Conservation (phyloP, 2,888 invertebrate species). For the Patella caerulea region DNA sequence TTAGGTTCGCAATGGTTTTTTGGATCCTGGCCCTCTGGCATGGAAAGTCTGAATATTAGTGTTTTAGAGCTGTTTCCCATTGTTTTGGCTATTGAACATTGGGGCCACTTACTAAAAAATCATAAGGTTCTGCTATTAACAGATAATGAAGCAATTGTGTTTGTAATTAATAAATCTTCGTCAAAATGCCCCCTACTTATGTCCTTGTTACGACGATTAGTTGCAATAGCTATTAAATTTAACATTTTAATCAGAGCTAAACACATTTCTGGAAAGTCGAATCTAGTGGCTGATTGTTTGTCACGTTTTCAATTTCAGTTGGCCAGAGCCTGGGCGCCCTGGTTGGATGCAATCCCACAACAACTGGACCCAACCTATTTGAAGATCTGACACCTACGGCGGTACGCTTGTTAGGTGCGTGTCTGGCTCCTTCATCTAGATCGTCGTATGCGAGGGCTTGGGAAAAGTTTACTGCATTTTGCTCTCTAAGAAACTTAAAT, state of each 20-base stretch:
- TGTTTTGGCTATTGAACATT: no score
- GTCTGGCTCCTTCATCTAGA: not conserved
- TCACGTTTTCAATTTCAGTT: slow-evolving; percentile 1
- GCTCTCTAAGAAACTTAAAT: not conserved
- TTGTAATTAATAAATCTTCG: not conserved
- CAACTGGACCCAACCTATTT: not conserved
- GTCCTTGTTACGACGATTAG: not conserved
- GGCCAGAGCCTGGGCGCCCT: not conserved
- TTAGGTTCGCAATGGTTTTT: no score
- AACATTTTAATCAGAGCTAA: not conserved
- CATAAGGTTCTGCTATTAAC: not conserved
- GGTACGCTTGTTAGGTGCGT: not conserved
- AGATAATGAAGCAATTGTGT: not conserved
- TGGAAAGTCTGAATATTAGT: no score
- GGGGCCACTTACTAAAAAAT: no score
- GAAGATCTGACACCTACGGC: not conserved
- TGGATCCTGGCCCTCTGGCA: no score
- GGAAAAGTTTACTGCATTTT: not conserved
- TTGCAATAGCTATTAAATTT: not conserved
- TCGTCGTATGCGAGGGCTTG: not conserved
- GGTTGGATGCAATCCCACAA: not conserved
- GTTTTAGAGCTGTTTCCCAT: no score
- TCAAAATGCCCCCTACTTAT: not conserved
- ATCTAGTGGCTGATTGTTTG: slow-evolving; percentile 9
- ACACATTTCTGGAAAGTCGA: slow-evolving; percentile 2